Base-by-base conservation (phyloP, 2,113 vertebrate genomes). In the Hystrix cristata region DNA sequence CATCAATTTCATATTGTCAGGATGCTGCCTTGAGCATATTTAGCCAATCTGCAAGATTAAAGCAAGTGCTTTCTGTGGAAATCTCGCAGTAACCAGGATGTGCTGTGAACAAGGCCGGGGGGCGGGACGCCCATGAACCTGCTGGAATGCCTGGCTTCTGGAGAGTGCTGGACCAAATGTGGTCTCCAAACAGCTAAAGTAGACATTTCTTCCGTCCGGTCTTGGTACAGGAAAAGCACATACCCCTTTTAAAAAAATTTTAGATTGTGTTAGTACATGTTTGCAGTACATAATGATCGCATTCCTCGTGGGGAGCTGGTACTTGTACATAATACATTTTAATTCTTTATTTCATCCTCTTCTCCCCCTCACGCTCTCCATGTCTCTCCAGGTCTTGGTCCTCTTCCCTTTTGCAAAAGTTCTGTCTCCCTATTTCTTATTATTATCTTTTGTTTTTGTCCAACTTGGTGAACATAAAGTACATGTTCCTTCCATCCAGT, bases 1-100 rank as follows among this genome's bases (percentile, higher is more conserved):
- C 92, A 97, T 92, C 92, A 67, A 62, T 94, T 97, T 94, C 43
- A 38, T 78, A 62, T 43, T 90, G 84, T 92, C 85, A 94, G 60
- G n/a, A 87, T 81, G 59, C 87, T 65, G 88, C 92, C 85, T 69
- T 76, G 84, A 96, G 97, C 90, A 48, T 69, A 60, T 57, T 93
- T 79, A 96, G 43, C 34, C 92, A 95, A 76, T 89, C 81, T 38
- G 43, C 81, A 90, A 91, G 88, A 92, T 80, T 85, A 96, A 92
- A 96, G 46, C n/a, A 84, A 84, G 60, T 62, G 15, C 57, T 71
- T 83, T 80, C 62, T 48, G 21, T 86, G 84, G 60, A 95, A 93
- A 91, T 82, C 74, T 46, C 89, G 67, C 46, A 53, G 69, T 51
- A 60, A 27, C 84, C 25, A 59, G 69, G 57, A 85, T 87, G 95